Percentiles rank a stretch among this genome's conserved stretches.
Evolutionary conservation across 2,797 vertebrate genomes (phyloP).

Genomic region (Enteromius trimaculatus): DNA sequence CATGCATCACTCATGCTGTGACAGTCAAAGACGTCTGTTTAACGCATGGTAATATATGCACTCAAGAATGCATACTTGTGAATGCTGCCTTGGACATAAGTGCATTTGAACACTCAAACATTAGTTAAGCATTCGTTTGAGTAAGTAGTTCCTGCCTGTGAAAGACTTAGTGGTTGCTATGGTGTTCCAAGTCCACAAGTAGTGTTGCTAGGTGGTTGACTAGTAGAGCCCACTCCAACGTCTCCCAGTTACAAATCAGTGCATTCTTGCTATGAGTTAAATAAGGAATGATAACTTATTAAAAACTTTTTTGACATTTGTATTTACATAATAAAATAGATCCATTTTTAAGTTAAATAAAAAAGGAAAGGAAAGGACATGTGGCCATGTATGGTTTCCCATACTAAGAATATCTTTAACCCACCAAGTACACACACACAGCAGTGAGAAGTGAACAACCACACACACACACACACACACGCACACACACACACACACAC

Average conservation of each 20-base stretch:
- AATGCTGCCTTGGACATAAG: neutral
- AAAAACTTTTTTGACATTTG: too few relatives aligned
- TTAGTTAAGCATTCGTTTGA: neutral
- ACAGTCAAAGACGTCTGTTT: neutral
- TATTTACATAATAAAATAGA: too few relatives aligned
- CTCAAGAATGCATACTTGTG: neutral
- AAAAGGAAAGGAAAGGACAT: too few relatives aligned
- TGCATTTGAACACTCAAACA: neutral
- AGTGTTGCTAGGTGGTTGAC: neutral
- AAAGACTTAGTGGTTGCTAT: neutral
- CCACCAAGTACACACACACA: too few relatives aligned
- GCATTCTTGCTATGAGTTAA: neutral
- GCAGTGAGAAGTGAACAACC: too few relatives aligned
- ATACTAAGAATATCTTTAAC: too few relatives aligned
- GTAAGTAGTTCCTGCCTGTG: neutral
- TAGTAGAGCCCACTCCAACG: neutral
- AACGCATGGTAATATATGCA: neutral
- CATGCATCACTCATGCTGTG: neutral
- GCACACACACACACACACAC: too few relatives aligned
- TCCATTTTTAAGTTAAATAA: neutral
- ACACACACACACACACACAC: too few relatives aligned
- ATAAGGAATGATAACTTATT: neutral
- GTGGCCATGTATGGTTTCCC: too few relatives aligned
- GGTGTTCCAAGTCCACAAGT: neutral
- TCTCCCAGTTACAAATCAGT: neutral